These are phyloP conservation scores for Mohoua ochrocephala DNA, from an alignment of 2,113 vertebrate genomes.

Conservation along the genomic window DNA sequence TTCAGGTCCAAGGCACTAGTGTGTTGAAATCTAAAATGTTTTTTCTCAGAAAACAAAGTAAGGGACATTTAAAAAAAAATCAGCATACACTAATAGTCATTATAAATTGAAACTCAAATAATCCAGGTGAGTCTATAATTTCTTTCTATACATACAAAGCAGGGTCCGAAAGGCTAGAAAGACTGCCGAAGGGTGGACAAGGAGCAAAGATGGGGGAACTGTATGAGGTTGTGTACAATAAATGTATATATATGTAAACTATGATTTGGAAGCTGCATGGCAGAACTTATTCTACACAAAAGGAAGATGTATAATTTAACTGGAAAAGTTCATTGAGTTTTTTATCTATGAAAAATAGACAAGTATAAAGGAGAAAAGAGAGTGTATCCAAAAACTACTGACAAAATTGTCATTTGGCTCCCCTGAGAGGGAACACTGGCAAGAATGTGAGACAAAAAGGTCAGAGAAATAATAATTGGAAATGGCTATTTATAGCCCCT, in stretches of 20 bases:
- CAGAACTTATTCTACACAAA: neutral
- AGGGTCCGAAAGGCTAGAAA: neutral
- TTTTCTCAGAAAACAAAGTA: neutral
- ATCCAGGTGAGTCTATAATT: neutral
- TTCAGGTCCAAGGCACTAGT: neutral
- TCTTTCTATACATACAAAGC: neutral
- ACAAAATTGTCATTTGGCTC: neutral
- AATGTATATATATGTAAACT: neutral
- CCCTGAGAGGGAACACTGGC: neutral
- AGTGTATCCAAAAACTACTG: neutral
- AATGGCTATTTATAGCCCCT: conserved; percentile 15
- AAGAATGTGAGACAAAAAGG: neutral
- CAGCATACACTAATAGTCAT: neutral
- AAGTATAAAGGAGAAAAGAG: neutral
- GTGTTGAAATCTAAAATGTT: neutral
- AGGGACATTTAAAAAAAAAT: neutral
- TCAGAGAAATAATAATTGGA: conserved; percentile 20
- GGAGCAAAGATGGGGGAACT: neutral
- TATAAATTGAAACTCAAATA: neutral
- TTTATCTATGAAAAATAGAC: neutral
- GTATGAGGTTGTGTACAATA: neutral
- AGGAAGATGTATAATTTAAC: neutral
- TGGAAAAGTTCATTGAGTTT: neutral
- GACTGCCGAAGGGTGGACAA: neutral
- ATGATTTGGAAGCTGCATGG: neutral